Evolutionary conservation across 2,113 vertebrate genomes (phyloP), one percentile per base, ranked within the genome.

Genomic region (Amphilophus citrinellus): DNA sequence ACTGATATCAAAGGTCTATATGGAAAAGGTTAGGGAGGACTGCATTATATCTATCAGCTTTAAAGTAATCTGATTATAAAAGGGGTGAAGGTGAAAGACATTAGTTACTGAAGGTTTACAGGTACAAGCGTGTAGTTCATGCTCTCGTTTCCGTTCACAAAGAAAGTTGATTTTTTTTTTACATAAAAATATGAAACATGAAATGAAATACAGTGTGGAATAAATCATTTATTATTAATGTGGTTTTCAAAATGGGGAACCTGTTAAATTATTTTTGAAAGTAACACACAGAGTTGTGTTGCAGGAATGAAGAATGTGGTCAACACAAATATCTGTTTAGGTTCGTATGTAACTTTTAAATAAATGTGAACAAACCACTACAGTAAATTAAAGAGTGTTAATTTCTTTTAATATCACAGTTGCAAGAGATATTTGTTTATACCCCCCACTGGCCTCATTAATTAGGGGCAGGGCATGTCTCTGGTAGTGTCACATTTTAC

Each of bases 51-150:
- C 2, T 80, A 82, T 88, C 39, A 61, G 77, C 58, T 76, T 73
- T 80, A 89, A 44, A 83, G 87, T 85, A 91, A 93, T 90, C 60
- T 58, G 80, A 92, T 91, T 89, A 87, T 76, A 89, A 77, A 88
- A 71, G 22, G 3, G 35, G 42, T 22, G 20, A 81, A 59, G 58
- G 42, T 27, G 24, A 73, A 63, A 27, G 37, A 30, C 35, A 50
- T 84, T 10, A 75, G 80, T 30, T 53, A 22, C 6, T n/a, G 32
- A 35, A 14, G 13, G 1, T 60, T 85, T 61, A n/a, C 2, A 76
- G 53, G 44, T 57, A 61, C 76, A 17, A 58, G 47, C 0, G 1
- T 56, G 68, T 17, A 44, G 82, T 61, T 11, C 65, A 75, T 79
- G 6, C 14, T 13, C 47, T 50, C 15, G 17, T 53, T 53, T 18